Evolutionary conservation across 1,140 invertebrate genomes (phyloP), one percentile per base, ranked within the genome.

Genomic region (Asbolus verrucosus): DNA sequence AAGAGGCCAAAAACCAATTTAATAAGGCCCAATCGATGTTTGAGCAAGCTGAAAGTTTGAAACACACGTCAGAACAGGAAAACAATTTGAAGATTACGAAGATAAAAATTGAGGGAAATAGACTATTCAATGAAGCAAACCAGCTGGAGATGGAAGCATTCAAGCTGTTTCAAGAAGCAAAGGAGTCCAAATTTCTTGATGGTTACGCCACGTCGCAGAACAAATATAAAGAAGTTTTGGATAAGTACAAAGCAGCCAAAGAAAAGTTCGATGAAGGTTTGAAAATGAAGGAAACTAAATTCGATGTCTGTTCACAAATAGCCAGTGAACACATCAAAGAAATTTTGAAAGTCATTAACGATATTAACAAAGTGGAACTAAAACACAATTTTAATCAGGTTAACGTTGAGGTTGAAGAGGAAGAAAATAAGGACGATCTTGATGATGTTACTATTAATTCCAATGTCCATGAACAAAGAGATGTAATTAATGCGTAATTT

Each of bases 211-310:
- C 41, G 18, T 15, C 41, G 6, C 15, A 46, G 11, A 21, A 46
- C 21, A 46, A 19, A n/a, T 46, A 46, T 11, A 46, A n/a, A n/a
- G 41, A 46, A 11, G 41, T 11, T 21, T 46, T 46, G 18, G 18
- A 8, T 46, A 46, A 18, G 8, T 46, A 46, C 14, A 18, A 46
- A 21, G 15, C 9, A 21, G 41, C 41, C 2, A 21, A 19, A 18
- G 21, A 46, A 14, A 46, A 46, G 21, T 46, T 46, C 11, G 41
- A 46, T 18, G 41, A 46, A 21, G 41, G 41, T 3, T 6, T 1
- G 3, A 46, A 46, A 14, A 46, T 16, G 1, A 18, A 46, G 11
- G 15, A 15, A 9, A 18, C 3, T 1, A 46, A 46, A 19, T 46
- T 46, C 11, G 41, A 6, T 9, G 41, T 19, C 6, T 4, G 41